These are phyloP conservation scores for Notarius quadriscutis DNA, from an alignment of 2,113 vertebrate genomes.

Conservation along the genomic window DNA sequence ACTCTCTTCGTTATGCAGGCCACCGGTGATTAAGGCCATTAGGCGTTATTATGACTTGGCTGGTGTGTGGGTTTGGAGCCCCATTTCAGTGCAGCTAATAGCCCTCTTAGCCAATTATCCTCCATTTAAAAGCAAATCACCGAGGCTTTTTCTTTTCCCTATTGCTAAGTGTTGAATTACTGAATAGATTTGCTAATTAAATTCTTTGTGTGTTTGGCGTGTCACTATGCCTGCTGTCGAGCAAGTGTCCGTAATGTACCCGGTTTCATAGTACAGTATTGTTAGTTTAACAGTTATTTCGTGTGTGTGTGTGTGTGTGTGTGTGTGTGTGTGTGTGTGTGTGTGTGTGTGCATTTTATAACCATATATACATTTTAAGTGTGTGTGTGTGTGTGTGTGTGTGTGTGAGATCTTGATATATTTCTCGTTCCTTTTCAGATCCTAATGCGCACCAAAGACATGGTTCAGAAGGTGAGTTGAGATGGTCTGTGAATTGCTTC, in stretches of 20 bases:
- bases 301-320: neutral
- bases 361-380: neutral
- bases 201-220: slow-evolving; percentile 81
- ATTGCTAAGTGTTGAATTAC: slow-evolving; percentile 89
- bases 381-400: neutral
- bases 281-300: slow-evolving; percentile 35
- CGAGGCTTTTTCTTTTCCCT: slow-evolving; percentile 80
- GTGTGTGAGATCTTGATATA: neutral
- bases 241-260: slow-evolving; percentile 18
- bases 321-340: neutral
- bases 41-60: slow-evolving; percentile 90
- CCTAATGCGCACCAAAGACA: slow-evolving; percentile 97
- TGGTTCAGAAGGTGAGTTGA: slow-evolving; percentile 93
- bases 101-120: slow-evolving; percentile 99
- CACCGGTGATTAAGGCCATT: slow-evolving; percentile 95
- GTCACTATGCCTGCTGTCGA: slow-evolving; percentile 51
- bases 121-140: slow-evolving; percentile 92
- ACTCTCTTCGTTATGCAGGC: slow-evolving; percentile 78
- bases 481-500: neutral
- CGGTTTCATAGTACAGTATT: slow-evolving; percentile 19
- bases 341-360: neutral
- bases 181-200: slow-evolving; percentile 95
- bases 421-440: slow-evolving; percentile 77
- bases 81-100: slow-evolving; percentile 97
- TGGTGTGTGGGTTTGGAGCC: slow-evolving; percentile 94